Conservation (phyloP, 2,797 vertebrate genomes). For the Coilia nasus region DNA sequence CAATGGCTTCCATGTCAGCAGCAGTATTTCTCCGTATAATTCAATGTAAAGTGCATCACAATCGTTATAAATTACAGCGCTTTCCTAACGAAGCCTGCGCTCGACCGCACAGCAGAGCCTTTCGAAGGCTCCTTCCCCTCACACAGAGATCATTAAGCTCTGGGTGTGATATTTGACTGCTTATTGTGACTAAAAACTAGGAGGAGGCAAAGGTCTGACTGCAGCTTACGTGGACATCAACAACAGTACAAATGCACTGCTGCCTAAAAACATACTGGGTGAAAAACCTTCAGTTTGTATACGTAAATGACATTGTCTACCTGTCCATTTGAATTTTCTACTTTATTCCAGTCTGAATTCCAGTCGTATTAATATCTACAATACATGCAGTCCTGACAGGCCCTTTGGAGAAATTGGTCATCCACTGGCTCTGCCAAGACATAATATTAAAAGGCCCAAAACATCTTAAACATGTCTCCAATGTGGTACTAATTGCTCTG, state of each 20-base stretch:
- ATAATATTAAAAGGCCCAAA: no score
- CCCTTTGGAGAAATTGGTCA: no score
- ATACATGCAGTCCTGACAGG: no score
- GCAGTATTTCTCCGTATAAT: not conserved
- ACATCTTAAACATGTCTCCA: no score
- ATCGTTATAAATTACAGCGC: not conserved
- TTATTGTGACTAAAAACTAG: constrained; percentile 68
- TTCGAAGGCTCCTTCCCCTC: not conserved
- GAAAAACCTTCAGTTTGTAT: no score
- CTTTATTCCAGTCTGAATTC: no score
- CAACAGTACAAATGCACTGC: not conserved
- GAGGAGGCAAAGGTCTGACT: constrained; percentile 42
- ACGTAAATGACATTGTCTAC: no score
- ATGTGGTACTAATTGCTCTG: no score
- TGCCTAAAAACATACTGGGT: not conserved
- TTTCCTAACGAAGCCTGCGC: not conserved
- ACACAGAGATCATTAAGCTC: constrained; percentile 55
- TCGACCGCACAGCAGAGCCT: not conserved
- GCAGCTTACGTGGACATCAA: not conserved
- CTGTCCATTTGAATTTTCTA: no score
- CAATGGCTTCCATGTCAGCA: not conserved
- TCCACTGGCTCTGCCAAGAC: no score
- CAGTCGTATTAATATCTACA: no score
- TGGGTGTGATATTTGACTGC: constrained; percentile 68
- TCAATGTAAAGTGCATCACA: not conserved